Conservation (phyloP, 2,113 vertebrate species). For the Ranitomeya variabilis region DNA sequence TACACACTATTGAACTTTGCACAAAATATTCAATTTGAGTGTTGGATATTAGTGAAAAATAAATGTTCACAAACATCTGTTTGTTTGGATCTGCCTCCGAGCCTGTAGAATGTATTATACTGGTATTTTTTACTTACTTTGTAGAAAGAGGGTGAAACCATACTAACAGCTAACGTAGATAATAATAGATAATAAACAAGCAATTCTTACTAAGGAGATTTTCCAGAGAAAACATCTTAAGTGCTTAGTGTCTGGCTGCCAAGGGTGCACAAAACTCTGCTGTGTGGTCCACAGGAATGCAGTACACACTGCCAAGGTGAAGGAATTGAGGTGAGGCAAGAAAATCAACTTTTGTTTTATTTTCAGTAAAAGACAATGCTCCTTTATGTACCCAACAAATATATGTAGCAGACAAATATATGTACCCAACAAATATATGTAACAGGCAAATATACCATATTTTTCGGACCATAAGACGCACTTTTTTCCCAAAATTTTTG, state of each 20-base stretch:
- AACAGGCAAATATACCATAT: no score
- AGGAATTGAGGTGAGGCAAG: not conserved
- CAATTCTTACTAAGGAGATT: slow-evolving; percentile 2
- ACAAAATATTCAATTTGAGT: no score
- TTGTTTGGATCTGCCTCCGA: not conserved
- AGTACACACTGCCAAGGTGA: slow-evolving; percentile 50
- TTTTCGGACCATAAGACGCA: no score
- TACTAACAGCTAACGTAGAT: not conserved
- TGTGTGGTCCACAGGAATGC: slow-evolving; percentile 60
- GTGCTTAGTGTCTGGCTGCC: slow-evolving; percentile 45
- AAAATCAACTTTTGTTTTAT: not conserved
- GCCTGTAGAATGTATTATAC: not conserved
- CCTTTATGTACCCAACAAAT: not conserved
- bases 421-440: no score
- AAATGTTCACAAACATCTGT: not conserved
- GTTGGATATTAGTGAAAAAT: not conserved
- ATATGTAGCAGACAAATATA: no score
- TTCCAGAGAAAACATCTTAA: slow-evolving; percentile 61
- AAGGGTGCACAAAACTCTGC: slow-evolving; percentile 55
- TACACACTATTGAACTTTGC: no score
- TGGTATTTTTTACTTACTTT: not conserved
- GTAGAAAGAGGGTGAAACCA: not conserved
- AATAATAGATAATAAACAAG: slow-evolving; percentile 23
- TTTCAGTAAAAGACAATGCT: not conserved
- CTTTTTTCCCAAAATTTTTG: no score